Base-by-base conservation (phyloP, 1,140 invertebrate species). In the Dreissena rostriformis region DNA sequence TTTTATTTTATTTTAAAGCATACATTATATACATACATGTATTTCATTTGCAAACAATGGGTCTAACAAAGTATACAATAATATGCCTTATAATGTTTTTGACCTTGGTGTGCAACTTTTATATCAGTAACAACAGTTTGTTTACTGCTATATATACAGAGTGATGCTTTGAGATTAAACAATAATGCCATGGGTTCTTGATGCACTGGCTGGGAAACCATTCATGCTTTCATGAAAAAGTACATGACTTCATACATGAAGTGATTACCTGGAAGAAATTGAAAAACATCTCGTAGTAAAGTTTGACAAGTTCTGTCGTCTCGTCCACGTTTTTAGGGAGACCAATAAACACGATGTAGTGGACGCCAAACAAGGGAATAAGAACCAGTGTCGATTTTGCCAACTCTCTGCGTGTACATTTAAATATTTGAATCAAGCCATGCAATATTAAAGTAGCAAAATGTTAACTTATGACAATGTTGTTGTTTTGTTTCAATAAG, bases 341-440 rank as follows among this genome's bases (percentile, higher is more conserved):
- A 1, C 95, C 94, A 11, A 96, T 91, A 76, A 97, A 96, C 1
- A 96, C 88, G 6, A 95, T 95, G 90, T 97, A 97, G 89, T 97
- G 96, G 0, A 97, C 96, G 11, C 97, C 97, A 92, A 97, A 97
- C 17, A 97, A 93, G 10, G 97, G 97, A 1, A 97, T 96, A 51
- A 97, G 91, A 0, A 97, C 96, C 70, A 97, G 91, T 0, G 97
- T 97, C 26, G 96, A 97, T 90, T 96, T 95, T 22, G 95, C 94
- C 90, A 95, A 93, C 90, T 95, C 95, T 85, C 95, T 96, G 86
- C 8, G 39, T 5, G 39, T 39, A 39, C 39, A 39, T 39, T 39
- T 39, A 39, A 39, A 39, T 39, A 39, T 39, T 5, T 5, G 39
- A 39, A 39, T 39, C 2, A 39, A 8, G 8, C 8, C 2, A 39